Evolutionary conservation across 1,140 invertebrate genomes (phyloP), one percentile per base, ranked within the genome.

Genomic region (Amphibalanus amphitrite): DNA sequence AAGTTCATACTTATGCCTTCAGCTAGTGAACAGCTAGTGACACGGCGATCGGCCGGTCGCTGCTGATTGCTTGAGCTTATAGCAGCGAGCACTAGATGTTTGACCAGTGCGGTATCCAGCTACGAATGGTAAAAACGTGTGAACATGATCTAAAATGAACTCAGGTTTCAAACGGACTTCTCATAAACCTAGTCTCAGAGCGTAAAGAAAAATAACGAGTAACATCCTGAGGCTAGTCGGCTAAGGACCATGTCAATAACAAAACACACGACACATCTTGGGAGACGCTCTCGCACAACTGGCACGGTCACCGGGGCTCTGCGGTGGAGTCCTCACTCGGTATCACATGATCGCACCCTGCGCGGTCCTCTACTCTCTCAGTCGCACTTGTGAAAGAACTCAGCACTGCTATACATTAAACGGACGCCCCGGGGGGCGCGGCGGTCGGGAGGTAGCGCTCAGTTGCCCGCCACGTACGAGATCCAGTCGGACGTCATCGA

Each of bases 401-500:
- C n/a, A n/a, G n/a, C 20, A 3, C 1, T 23, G 10, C 20, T 59
- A 23, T 3, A 20, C 20, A 20, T 1, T 23, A 17, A 20, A 13
- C 23, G 47, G 10, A 3, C 47, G 47, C 47, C n/a, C n/a, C n/a
- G n/a, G n/a, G n/a, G n/a, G n/a, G n/a, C n/a, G n/a, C n/a, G n/a
- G n/a, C n/a, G n/a, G n/a, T n/a, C n/a, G n/a, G n/a, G n/a, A n/a
- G n/a, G n/a, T n/a, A n/a, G 47, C 20, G 95, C 93, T 95, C 64
- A 75, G 30, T 71, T 69, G 15, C 33, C 71, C 23, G 75, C 76
- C 13, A 76, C 75, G 73, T 79, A 78, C 13, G 83, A 83, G 77
- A 96, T 93, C 93, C 93, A 96, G 78, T 96, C 92, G 8, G 94
- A 92, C 0, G 93, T 95, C 79, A 92, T 90, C 0, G 92, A 90